Conservation (phyloP, 2,797 vertebrate species). For the Dromococcyx pavoninus region DNA sequence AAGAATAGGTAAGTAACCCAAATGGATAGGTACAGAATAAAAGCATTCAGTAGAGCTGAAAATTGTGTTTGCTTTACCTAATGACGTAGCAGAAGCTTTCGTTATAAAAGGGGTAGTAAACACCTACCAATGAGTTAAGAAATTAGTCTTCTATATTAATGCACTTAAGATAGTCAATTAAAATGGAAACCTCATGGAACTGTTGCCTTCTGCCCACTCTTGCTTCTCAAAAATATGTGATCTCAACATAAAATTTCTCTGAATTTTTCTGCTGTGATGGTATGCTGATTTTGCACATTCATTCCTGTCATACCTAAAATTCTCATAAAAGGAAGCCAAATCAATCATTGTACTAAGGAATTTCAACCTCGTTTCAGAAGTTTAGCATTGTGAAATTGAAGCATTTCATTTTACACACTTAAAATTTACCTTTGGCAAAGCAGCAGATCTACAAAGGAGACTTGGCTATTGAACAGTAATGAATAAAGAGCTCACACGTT, state of each 20-base stretch:
- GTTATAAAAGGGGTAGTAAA: neutral
- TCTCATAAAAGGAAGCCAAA: neutral
- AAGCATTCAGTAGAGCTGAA: neutral
- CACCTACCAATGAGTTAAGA: neutral
- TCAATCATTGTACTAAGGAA: neutral
- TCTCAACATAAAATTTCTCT: neutral
- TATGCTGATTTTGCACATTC: neutral
- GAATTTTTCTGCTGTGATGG: neutral
- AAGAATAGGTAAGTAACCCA: neutral
- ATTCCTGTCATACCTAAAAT: neutral
- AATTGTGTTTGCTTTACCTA: neutral
- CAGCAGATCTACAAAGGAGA: conserved; percentile 3
- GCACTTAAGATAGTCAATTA: neutral
- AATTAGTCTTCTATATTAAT: neutral
- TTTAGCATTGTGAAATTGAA: neutral
- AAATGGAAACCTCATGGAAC: neutral
- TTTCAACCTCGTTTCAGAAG: neutral
- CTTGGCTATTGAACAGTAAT: conserved; percentile 54
- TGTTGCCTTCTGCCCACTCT: neutral
- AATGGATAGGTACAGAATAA: neutral
- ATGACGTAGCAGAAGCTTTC: neutral
- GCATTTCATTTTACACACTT: neutral
- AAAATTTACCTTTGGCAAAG: conserved; percentile 33
- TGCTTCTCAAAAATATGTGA: neutral
- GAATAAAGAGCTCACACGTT: conserved; percentile 44